Evolutionary conservation across 2,888 invertebrate species (phyloP), one percentile per base, ranked within the genome.

Genomic region (Anorthoa munda): DNA sequence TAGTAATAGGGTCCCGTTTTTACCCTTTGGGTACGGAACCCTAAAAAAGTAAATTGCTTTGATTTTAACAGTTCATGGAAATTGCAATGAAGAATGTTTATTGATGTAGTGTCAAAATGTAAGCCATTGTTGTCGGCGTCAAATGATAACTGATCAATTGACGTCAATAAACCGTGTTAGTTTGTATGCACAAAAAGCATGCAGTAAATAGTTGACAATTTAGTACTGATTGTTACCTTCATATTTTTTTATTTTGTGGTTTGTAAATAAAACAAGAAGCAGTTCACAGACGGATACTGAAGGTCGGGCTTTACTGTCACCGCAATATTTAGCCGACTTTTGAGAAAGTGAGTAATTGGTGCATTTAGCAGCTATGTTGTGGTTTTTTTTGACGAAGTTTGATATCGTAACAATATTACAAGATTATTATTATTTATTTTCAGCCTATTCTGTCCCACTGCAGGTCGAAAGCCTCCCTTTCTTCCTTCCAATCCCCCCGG

Each of bases 201-300:
- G 13, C 12, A 23, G n/a, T 45, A 21, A 18, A 9, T 67, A 51
- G 18, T 45, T 48, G 18, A 18, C 18, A 18, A 48, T 48, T 66
- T 45, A 46, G 18, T 21, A 23, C 23, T 61, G 13, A 21, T 48
- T n/a, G 17, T 51, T n/a, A 61, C 61, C 75, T 69, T 77, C 55
- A 45, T 3, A 51, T 39, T 61, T 64, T 18, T 60, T 65, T 69
- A 31, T 73, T 74, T 58, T 48, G 63, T 56, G 51, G 46, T 23
- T 9, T 39, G 9, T 58, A 56, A 61, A n/a, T 59, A 53, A 50
- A 53, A 71, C n/a, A 53, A 48, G 15, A 45, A 56, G 39, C 23
- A 18, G 26, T 60, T 23, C 23, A 23, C 48, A 48, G 53, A 21
- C 63, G 23, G 18, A 59, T 59, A 51, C 21, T 45, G 66, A 64